Evolutionary conservation across 2,888 invertebrate genomes (phyloP), one percentile per base, ranked within the genome.

Genomic region (Coelinius sp.): DNA sequence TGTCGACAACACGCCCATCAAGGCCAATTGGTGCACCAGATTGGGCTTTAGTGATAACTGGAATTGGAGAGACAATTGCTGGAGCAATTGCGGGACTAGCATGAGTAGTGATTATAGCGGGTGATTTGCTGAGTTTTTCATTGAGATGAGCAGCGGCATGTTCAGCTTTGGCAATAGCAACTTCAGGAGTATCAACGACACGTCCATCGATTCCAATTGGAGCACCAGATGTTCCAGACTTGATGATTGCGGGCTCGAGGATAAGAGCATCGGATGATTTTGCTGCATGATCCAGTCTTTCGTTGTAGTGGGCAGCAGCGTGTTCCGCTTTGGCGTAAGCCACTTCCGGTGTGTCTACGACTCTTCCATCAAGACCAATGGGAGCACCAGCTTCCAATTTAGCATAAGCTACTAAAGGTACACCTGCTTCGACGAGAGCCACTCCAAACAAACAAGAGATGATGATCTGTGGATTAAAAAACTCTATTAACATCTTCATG

Each of bases 111-210:
- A 64, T 83, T 83, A n/a, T n/a, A n/a, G 20, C 14, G 1, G 46
- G 17, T 17, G 17, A 17, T 5, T 20, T 17, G 44, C 82, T 80
- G 64, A 85, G 83, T 52, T 86, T 83, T 74, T 86, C 88, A 77
- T 85, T 83, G 8, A 85, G 83, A 76, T 84, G 83, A 65, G 84
- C 84, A 46, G 80, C 77, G 44, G 82, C 72, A 75, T 86, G 85
- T 56, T 81, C 81, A 38, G 83, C 85, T 75, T 85, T 86, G 68
- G 86, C 85, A 64, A 83, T 81, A 22, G 86, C 86, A 6, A 90
- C 85, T 73, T 85, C 85, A 44, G 85, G 85, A 1, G 85, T 84
- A 70, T 85, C 84, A 3, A 84, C 78, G 0, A 83, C 78, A 5
- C 79, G 74, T 41, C 82, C 82, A 49, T 81, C 81, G 41, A 77